Conservation (phyloP, 2,888 invertebrate genomes). For the Aphidoletes aphidimyza region DNA sequence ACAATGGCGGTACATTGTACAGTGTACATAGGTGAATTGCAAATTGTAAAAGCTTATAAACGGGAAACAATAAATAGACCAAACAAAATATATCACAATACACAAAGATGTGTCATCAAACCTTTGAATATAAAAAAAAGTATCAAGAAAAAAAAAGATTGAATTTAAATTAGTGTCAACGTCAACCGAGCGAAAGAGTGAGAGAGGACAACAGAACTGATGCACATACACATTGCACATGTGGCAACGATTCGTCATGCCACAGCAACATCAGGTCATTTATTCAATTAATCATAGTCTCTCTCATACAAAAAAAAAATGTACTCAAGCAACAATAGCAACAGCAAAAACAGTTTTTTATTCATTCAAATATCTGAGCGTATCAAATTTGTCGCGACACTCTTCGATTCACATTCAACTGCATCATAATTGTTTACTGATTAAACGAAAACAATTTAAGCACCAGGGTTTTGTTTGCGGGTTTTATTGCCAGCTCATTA, state of each 20-base stretch:
- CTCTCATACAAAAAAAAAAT: not conserved
- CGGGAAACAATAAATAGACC: constrained; percentile 31
- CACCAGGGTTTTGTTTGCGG: too few species aligned
- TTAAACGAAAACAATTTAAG: too few species aligned
- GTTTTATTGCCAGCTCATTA: too few species aligned
- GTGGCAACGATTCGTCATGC: not conserved
- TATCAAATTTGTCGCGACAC: too few species aligned
- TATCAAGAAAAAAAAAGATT: not conserved
- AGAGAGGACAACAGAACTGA: not conserved
- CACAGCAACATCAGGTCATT: not conserved
- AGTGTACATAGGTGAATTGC: not conserved
- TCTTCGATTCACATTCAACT: too few species aligned
- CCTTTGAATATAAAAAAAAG: not conserved
- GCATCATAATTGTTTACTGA: too few species aligned
- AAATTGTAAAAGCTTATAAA: not conserved
- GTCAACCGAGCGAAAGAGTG: too few species aligned
- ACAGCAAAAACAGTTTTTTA: too few species aligned
- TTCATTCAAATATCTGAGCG: too few species aligned
- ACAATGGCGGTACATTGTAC: not conserved
- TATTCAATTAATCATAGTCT: not conserved
- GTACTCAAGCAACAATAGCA: too few species aligned
- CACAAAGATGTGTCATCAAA: not conserved
- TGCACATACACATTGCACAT: too few species aligned
- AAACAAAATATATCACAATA: not conserved
- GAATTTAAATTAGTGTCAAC: constrained; percentile 1